Evolutionary conservation across 2,797 vertebrate genomes (phyloP).

Genomic region (Eupleurogrammus muticus): DNA sequence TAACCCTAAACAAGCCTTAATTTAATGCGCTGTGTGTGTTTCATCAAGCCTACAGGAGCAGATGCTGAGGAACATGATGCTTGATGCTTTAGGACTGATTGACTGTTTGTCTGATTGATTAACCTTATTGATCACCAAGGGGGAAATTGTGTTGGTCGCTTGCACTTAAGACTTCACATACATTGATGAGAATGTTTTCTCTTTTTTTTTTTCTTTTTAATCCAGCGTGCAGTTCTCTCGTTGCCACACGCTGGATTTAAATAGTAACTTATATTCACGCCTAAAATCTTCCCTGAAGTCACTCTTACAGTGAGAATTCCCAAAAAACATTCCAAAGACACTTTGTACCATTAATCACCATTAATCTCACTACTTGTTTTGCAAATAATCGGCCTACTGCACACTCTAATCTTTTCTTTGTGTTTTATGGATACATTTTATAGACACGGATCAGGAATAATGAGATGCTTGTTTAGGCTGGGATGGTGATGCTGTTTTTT

Average conservation of each 20-base stretch:
- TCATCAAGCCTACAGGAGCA: no score
- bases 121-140: no score
- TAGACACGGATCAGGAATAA: conserved; percentile 10
- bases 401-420: conserved; percentile 11
- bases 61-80: no score
- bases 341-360: background rate
- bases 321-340: background rate
- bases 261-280: conserved; percentile 10
- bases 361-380: conserved; percentile 1
- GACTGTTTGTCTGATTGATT: no score
- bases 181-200: background rate
- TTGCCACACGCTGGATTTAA: conserved; percentile 32
- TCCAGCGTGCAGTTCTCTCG: conserved; percentile 25
- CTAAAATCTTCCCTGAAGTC: conserved; percentile 1
- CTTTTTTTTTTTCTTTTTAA: conserved; percentile 35
- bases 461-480: background rate
- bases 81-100: no score
- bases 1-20: no score
- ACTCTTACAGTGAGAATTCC: background rate
- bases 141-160: no score
- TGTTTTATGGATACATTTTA: conserved; percentile 13
- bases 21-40: no score
- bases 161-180: no score
- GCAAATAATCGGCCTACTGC: conserved; percentile 1
- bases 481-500: conserved; percentile 15